Conservation (phyloP, 2,888 invertebrate species). For the Rhagonycha lutea region DNA sequence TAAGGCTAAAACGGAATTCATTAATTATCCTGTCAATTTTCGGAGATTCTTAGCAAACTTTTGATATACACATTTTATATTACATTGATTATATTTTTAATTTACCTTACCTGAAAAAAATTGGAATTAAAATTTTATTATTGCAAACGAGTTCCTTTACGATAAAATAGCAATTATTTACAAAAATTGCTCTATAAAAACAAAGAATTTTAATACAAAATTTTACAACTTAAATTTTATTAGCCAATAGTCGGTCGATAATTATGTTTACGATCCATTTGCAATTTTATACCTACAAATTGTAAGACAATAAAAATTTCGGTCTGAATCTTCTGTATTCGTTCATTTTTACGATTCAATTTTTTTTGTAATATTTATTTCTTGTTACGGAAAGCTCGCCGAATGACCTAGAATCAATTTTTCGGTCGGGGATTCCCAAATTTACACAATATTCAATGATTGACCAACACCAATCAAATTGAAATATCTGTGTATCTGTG, state of each 20-base stretch:
- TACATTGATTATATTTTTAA: background rate
- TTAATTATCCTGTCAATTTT: constrained; percentile 34
- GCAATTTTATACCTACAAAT: constrained; percentile 47
- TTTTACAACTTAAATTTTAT: constrained; percentile 38
- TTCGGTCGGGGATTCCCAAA: too few species aligned
- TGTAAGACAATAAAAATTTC: constrained; percentile 44
- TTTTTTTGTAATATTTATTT: background rate
- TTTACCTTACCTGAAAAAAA: background rate
- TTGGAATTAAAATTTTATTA: background rate
- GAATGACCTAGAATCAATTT: background rate
- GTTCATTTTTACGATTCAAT: constrained; percentile 3
- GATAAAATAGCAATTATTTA: background rate
- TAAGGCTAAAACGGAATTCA: constrained; percentile 31
- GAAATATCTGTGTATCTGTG: too few species aligned
- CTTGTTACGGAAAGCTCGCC: background rate
- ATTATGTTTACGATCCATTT: constrained; percentile 47
- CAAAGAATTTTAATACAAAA: constrained; percentile 1
- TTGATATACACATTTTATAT: background rate
- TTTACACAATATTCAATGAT: too few species aligned
- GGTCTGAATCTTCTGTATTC: constrained; percentile 36
- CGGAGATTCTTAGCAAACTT: constrained; percentile 4
- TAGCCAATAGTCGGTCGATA: constrained; percentile 50
- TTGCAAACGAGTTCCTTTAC: background rate
- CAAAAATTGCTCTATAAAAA: background rate
- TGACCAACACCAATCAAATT: too few species aligned